Conservation (phyloP, 2,888 invertebrate genomes). For the Sinopyrophorus schimmeli region DNA sequence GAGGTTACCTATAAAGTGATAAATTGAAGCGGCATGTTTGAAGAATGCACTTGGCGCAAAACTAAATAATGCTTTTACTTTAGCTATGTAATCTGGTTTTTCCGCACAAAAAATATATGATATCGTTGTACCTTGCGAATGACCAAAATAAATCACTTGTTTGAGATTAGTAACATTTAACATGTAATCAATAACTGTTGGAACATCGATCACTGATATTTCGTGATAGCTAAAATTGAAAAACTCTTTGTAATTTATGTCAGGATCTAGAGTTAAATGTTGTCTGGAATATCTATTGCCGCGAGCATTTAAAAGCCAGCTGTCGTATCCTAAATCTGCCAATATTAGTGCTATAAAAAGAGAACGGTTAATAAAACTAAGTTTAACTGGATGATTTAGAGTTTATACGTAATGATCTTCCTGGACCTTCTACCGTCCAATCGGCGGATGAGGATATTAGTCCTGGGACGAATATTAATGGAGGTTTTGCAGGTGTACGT, state of each 20-base stretch:
- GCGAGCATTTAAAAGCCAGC: slow-evolving; percentile 64
- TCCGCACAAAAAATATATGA: slow-evolving; percentile 70
- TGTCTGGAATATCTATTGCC: slow-evolving; percentile 62
- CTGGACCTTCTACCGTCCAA: slow-evolving; percentile 60
- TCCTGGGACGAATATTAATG: slow-evolving; percentile 58
- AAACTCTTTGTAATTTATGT: slow-evolving; percentile 35
- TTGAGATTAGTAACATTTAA: slow-evolving; percentile 60
- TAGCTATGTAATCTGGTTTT: slow-evolving; percentile 67
- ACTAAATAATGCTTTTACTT: slow-evolving; percentile 68
- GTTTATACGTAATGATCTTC: slow-evolving; percentile 1
- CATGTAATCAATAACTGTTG: slow-evolving; percentile 79
- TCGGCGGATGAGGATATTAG: slow-evolving; percentile 58
- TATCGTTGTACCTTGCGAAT: slow-evolving; percentile 75
- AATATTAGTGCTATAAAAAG: slow-evolving; percentile 56
- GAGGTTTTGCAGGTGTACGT: slow-evolving; percentile 42
- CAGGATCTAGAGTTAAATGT: slow-evolving; percentile 52
- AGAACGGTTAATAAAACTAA: too few species aligned
- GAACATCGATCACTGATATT: slow-evolving; percentile 77
- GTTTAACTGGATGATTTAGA: too few species aligned
- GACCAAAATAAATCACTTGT: slow-evolving; percentile 76
- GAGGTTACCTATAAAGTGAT: too few species aligned
- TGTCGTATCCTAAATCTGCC: slow-evolving; percentile 53
- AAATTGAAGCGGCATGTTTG: too few species aligned
- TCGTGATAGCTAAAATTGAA: slow-evolving; percentile 74
- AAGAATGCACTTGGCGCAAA: slow-evolving; percentile 71